Evolutionary conservation across 2,888 invertebrate genomes (phyloP).

Genomic region (Drosophila maculinotata): DNA sequence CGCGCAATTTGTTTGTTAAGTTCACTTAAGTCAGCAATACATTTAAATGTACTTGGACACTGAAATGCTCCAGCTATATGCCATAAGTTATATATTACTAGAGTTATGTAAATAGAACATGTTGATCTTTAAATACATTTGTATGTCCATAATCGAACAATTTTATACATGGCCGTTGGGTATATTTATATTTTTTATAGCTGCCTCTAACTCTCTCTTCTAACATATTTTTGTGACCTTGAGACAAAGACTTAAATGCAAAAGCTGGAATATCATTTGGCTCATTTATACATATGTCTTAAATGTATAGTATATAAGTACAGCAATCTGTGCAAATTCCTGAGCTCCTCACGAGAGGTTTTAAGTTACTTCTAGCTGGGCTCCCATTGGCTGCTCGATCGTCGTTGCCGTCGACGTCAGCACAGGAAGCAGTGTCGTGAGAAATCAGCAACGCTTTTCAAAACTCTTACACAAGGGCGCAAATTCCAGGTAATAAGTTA

Average conservation of each 20-base stretch:
- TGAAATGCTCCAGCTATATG: conserved; percentile 29
- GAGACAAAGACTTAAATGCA: too few species aligned
- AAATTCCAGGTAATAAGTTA: conserved; percentile 34
- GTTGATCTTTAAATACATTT: conserved; percentile 42
- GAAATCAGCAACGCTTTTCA: conserved; percentile 22
- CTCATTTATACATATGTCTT: not conserved
- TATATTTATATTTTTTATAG: not conserved
- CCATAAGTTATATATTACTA: conserved; percentile 42
- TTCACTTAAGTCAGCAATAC: conserved; percentile 15
- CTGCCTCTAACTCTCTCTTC: not conserved
- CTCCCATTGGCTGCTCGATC: conserved; percentile 4
- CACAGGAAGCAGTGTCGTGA: conserved; percentile 53
- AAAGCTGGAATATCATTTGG: not conserved
- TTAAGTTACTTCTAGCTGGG: conserved; percentile 22
- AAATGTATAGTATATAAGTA: conserved; percentile 2
- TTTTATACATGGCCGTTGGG: too few species aligned
- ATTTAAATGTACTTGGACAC: conserved; percentile 21
- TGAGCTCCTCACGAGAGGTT: conserved; percentile 14
- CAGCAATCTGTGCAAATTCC: conserved; percentile 30
- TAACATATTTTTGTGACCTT: not conserved
- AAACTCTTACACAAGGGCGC: conserved; percentile 20
- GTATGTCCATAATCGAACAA: not conserved
- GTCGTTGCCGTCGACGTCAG: conserved; percentile 5
- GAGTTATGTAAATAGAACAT: conserved; percentile 40
- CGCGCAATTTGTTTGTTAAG: conserved; percentile 18